Evolutionary conservation across 2,113 vertebrate genomes (phyloP).

Genomic region (Chaetops frenatus): DNA sequence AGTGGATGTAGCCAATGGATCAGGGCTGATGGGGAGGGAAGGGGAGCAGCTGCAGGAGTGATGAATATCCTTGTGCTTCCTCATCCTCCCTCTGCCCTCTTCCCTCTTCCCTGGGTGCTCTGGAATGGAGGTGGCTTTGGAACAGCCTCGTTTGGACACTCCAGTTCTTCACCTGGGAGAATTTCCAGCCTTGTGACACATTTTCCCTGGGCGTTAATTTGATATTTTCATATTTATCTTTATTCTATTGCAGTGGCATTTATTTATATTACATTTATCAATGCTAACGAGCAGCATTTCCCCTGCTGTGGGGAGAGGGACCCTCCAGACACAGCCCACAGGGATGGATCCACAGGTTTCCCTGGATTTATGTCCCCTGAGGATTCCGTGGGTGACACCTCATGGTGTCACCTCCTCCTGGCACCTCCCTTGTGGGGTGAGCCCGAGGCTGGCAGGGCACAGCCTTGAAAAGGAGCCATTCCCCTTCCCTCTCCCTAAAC

Average conservation of each 20-base stretch:
- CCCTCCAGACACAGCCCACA: not conserved
- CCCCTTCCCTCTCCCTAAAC: not conserved
- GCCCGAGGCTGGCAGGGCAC: rapidly evolving
- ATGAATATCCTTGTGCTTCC: not conserved
- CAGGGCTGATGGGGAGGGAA: not conserved
- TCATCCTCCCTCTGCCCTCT: not conserved
- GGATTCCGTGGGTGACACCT: not conserved
- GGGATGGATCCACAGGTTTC: not conserved
- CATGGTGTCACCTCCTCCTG: rapidly evolving
- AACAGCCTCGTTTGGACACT: not conserved
- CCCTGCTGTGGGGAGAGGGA: not conserved
- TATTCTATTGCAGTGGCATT: not conserved
- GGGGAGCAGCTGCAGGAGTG: not conserved
- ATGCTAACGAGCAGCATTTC: not conserved
- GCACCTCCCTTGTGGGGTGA: not conserved
- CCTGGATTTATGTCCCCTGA: not conserved
- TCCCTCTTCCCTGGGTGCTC: rapidly evolving
- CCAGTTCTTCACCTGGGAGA: not conserved
- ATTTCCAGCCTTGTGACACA: not conserved
- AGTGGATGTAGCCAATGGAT: rapidly evolving
- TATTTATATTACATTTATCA: not conserved
- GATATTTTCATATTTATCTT: not conserved
- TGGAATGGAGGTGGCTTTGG: not conserved
- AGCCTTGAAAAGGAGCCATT: not conserved
- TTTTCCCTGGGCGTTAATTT: not conserved